These are phyloP conservation scores for Urocitellus parryii DNA, from an alignment of 2,113 vertebrate species.

Conservation along the genomic window DNA sequence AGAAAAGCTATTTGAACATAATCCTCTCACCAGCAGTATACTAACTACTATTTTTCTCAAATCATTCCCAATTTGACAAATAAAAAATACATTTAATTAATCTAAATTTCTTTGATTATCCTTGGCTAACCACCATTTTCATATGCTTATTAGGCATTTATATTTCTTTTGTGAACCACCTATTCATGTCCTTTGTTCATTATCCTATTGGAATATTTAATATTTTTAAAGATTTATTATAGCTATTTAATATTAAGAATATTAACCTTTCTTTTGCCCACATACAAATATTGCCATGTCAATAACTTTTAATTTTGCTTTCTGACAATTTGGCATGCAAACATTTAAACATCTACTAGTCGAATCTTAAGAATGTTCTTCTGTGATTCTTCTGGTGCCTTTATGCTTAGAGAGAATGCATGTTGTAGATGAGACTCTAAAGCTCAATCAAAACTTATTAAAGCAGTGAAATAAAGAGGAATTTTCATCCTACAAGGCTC, in stretches of 20 bases:
- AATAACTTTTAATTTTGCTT: constrained; percentile 17
- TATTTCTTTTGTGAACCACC: constrained; percentile 44
- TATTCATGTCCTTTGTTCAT: constrained; percentile 23
- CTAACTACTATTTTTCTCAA: neutral
- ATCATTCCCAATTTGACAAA: neutral
- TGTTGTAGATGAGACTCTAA: constrained; percentile 34
- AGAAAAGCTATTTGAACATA: neutral
- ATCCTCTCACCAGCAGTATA: neutral
- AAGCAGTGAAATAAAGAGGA: constrained; percentile 5
- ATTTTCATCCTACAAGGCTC: neutral
- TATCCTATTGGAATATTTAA: constrained; percentile 44
- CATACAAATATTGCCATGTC: neutral
- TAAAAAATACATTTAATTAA: neutral
- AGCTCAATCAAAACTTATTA: constrained; percentile 2
- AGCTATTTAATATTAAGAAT: neutral
- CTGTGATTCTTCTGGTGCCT: neutral
- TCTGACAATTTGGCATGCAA: constrained; percentile 5
- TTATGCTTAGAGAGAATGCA: neutral
- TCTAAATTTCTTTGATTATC: neutral
- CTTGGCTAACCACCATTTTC: neutral
- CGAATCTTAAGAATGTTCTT: neutral
- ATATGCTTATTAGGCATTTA: neutral
- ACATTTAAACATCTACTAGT: neutral
- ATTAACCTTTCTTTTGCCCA: neutral
- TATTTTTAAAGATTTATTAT: neutral